Evolutionary conservation across 2,113 vertebrate species (phyloP), one percentile per base, ranked within the genome.

Genomic region (Deroptyus accipitrinus): DNA sequence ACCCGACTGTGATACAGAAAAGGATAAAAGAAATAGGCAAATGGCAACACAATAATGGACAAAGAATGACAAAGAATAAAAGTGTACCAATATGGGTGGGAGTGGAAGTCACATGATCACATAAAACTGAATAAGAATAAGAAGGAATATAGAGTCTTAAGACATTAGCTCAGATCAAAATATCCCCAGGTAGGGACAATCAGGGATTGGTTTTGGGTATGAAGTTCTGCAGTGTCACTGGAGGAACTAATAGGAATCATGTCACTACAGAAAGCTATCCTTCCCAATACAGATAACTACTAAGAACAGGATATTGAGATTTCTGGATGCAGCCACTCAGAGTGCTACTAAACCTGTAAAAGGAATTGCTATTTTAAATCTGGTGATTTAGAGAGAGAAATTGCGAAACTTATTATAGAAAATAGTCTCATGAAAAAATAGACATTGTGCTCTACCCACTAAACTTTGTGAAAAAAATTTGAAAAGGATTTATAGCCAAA

Each of bases 61-160:
- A 42, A 80, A 51, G 7, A 30, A 41, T 30, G 67, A 17, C 5
- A 74, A 44, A 19, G 23, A 85, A 49, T 25, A 42, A n/a, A 68
- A 63, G 8, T 46, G 9, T 19, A 25, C 5, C 16, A n/a, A 31
- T 62, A 59, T 0, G 0, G 13, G 5, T 37, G 15, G 44, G 9
- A 70, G 15, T 8, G 41, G 37, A 55, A 86, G 6, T 37, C 44
- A 59, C 30, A 59, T 0, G 1, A 46, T 23, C 37, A 37, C 17
- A 2, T 35, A 44, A 31, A 30, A 83, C 27, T 37, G 30, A 37
- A 37, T 37, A 51, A 42, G 22, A 73, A 23, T 54, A 67, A 67
- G 37, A 57, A 55, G 23, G 24, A 16, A 48, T 18, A 52, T 1
- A 54, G 10, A 11, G 4, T 66, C 20, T 77, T 83, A 44, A 76